Evolutionary conservation across 2,888 invertebrate genomes (phyloP), one percentile per base, ranked within the genome.

Genomic region (Unio pictorum): DNA sequence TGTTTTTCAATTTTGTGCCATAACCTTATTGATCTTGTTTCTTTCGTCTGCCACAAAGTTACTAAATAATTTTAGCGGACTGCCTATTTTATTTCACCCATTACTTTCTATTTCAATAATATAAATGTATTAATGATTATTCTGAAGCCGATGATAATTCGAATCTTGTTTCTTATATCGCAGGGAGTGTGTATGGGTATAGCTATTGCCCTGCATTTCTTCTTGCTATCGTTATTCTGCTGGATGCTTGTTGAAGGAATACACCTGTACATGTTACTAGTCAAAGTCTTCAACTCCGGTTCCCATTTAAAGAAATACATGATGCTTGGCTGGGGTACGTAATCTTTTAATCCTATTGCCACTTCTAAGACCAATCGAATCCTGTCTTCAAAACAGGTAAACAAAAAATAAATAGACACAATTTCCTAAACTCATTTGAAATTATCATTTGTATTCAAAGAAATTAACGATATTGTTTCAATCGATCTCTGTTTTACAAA

Each of bases 221-320:
- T 76, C 23, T 67, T 84, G 62, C 72, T 83, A n/a, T 76, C 84
- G 17, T 79, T 85, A 81, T 87, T 87, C 69, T 81, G 81, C 61
- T 87, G 87, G 87, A 87, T 87, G 87, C 67, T 87, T 62, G 81
- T 85, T 45, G 87, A 87, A 71, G 87, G 87, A 6, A 73, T 82
- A 17, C 86, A 87, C 72, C 78, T 87, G 7, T 87, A 87, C 72
- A 71, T 84, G 30, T 77, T 82, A 54, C 73, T 87, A n/a, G 85
- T 87, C 26, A 79, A 80, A 67, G 86, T 87, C n/a, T 87, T 87
- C 72, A 76, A 80, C 54, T 74, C 76, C 55, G 80, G 76, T 45
- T 81, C 81, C 20, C 83, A 84, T 68, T 71, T 85, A 65, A 81
- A 76, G 70, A 83, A 85, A 66, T 87, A 85, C 72, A 57, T 82